Conservation (phyloP, 1,140 invertebrate genomes). For the Kradibia gibbosae region DNA sequence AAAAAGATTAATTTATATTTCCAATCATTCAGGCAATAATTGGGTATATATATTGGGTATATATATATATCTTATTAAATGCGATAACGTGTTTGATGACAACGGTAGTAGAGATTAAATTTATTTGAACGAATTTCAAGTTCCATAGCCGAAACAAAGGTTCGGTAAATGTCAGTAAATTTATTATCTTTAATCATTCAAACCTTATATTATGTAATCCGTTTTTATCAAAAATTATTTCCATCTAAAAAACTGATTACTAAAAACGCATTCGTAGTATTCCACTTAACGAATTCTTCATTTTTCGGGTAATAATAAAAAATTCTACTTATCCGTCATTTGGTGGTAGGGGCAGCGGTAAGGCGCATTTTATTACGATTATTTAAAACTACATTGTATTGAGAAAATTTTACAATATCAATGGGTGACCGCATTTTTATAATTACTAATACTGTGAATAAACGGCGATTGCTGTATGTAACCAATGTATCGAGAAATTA, state of each 20-base stretch:
- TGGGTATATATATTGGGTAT: too few relatives aligned
- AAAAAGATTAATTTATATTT: constrained; percentile 3
- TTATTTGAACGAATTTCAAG: constrained; percentile 11
- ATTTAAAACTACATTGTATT: too few relatives aligned
- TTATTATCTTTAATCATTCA: background rate
- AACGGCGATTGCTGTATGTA: too few relatives aligned
- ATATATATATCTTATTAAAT: constrained; percentile 16
- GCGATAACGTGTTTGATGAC: constrained; percentile 7
- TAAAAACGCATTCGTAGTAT: background rate
- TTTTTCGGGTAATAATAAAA: too few relatives aligned
- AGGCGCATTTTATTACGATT: too few relatives aligned
- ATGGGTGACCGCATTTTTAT: too few relatives aligned
- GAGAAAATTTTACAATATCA: too few relatives aligned
- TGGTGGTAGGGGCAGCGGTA: too few relatives aligned
- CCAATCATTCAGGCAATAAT: constrained; percentile 21
- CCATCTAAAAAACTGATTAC: background rate
- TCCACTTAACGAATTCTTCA: too few relatives aligned
- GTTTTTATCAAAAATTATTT: background rate
- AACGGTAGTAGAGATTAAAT: background rate
- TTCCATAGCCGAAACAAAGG: constrained; percentile 15
- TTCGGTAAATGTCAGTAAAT: background rate
- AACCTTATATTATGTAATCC: background rate
- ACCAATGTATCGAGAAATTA: too few relatives aligned
- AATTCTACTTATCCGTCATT: too few relatives aligned
- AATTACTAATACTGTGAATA: too few relatives aligned